These are phyloP conservation scores for Dissostichus mawsoni DNA, from an alignment of 2,113 vertebrate species.

Conservation along the genomic window DNA sequence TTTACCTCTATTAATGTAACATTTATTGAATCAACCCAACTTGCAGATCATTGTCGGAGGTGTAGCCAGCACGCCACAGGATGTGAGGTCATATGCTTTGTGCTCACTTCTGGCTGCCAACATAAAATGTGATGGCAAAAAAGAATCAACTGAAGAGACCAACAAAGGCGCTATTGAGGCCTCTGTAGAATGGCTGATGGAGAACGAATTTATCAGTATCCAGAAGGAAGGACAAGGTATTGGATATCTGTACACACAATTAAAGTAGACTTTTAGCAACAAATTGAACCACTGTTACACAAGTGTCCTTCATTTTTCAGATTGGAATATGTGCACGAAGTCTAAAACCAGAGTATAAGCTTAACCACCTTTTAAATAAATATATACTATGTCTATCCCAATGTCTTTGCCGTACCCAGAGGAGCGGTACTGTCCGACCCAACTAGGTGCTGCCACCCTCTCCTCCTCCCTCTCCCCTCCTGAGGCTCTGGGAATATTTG, in stretches of 20 bases:
- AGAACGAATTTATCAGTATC: constrained; percentile 94
- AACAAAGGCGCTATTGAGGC: constrained; percentile 87
- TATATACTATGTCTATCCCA: neutral
- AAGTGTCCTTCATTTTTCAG: neutral
- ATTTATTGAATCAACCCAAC: constrained; percentile 23
- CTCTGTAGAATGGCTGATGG: constrained; percentile 93
- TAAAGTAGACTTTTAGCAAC: neutral
- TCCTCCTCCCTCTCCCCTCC: constrained; percentile 94
- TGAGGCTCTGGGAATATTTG: constrained; percentile 96
- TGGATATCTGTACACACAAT: neutral
- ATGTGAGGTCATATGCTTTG: constrained; percentile 90
- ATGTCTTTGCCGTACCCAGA: constrained; percentile 69
- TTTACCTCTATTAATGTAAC: constrained; percentile 7
- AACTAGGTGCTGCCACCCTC: constrained; percentile 94
- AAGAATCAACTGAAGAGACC: constrained; percentile 37
- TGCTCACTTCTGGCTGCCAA: constrained; percentile 93
- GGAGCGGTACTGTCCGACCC: constrained; percentile 89
- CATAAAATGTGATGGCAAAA: constrained; percentile 49
- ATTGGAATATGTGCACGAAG: no score
- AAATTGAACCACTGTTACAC: neutral
- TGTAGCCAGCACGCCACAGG: constrained; percentile 90
- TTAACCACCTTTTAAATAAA: neutral
- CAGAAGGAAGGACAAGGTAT: constrained; percentile 79
- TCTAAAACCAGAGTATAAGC: neutral
- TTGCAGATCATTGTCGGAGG: constrained; percentile 93